Conservation (phyloP, 2,888 invertebrate genomes). For the Lasioglossum lativentre region DNA sequence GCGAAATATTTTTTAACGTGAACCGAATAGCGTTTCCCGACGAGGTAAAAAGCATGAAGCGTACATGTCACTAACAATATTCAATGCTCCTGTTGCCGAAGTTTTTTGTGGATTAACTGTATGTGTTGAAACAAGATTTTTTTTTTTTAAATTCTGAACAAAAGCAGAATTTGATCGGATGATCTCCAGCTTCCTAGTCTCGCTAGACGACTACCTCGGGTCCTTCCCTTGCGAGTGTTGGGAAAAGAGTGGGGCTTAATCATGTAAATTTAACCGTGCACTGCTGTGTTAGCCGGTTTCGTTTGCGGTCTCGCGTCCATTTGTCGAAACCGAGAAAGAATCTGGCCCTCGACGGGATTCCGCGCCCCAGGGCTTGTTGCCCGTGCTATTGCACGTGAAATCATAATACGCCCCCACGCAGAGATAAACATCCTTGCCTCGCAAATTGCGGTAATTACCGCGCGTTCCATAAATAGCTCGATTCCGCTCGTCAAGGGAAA, state of each 20-base stretch:
- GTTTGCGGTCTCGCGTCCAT: conserved; percentile 15
- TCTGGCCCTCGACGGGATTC: conserved; percentile 25
- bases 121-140: no score
- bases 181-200: no score
- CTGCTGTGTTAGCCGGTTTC: no score
- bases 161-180: no score
- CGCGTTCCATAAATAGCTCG: conserved; percentile 21
- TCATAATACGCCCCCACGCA: not conserved
- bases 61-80: no score
- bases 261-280: not conserved
- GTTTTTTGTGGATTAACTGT: no score
- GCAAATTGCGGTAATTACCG: conserved; percentile 26
- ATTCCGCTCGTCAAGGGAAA: conserved; percentile 12
- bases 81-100: no score
- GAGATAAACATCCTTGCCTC: conserved; percentile 9
- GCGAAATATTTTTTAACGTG: no score
- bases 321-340: conserved; percentile 20
- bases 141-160: not conserved
- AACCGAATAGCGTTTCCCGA: no score
- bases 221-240: not conserved
- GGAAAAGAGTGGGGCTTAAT: not conserved
- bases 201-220: no score
- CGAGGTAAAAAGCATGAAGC: no score
- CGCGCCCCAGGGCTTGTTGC: not conserved
- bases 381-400: conserved; percentile 27